Base-by-base conservation (phyloP, 2,113 vertebrate genomes). In the Pterocles gutturalis region DNA sequence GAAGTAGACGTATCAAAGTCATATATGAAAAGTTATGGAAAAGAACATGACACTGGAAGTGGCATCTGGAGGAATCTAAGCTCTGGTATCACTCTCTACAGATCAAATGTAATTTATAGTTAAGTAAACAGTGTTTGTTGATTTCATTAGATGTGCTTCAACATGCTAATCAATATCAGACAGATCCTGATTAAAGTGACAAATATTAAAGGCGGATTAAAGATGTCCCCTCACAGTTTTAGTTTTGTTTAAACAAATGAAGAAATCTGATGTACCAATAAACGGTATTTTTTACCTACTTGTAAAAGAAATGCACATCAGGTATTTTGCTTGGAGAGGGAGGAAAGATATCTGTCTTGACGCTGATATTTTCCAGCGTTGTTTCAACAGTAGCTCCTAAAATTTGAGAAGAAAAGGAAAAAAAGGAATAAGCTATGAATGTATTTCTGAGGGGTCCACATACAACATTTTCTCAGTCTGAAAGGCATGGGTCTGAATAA, bases 301-400 rank as follows among this genome's bases (percentile, higher is more conserved):
- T 99, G 98, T 99, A 99, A 98, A 98, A 99, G 98, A 99, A 99
- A 98, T 99, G 98, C 41, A 99, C 97, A 93, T 99, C 99, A 7
- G 98, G 98, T 83, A 99, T 94, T 97, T 98, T 99, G 83, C 96
- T 98, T 51, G 97, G 95, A 80, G 97, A 94, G 31, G 93, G 87
- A 38, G 98, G 97, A 87, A 99, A 99, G 49, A 98, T 96, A 55
- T 99, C 98, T 81, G 98, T 96, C 94, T 97, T 98, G 31, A 98
- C 96, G 61, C 90, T 98, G 94, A 99, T 98, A 79, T 98, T 98
- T 70, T 98, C 98, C 73, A 99, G 96, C 3, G 36, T 97, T 66
- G 97, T 97, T 80, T 99, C 98, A 84, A 98, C 93, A 24, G 99
- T 99, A 49, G 98, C 99, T 97, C 99, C 99, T 99, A 97, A 73